Evolutionary conservation across 2,888 invertebrate species (phyloP), one percentile per base, ranked within the genome.

Genomic region (Andricus curvator): DNA sequence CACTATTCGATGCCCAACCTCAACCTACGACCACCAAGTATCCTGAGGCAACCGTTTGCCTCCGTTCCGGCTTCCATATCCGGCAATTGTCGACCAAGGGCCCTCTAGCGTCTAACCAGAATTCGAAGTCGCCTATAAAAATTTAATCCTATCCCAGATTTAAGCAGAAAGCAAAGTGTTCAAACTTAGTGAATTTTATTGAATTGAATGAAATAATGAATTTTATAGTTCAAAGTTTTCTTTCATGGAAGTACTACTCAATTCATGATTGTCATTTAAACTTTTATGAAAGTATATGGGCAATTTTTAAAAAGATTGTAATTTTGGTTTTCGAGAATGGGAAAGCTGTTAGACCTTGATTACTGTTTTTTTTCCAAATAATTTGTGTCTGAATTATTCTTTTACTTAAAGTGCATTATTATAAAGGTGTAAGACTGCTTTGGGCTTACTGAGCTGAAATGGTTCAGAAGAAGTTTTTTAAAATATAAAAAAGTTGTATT

Each of bases 1-100:
- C 78, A 81, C 81, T 78, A 82, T 83, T 81, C 86, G 82, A 79
- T 84, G 85, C 85, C 83, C 86, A 84, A 86, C 88, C 85, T 81
- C 84, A 85, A 86, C 85, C 82, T 80, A 79, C 86, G 84, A 82
- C 83, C 85, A 64, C 82, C 83, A 29, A 83, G 80, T 82, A 83
- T 84, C 84, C 78, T 83, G 79, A 78, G 68, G 80, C 81, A 81
- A 78, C 20, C n/a, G 17, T 22, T 60, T 62, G 29, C 64, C 22
- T 67, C 41, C 67, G 41, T 41, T 44, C 22, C n/a, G 41, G 22
- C 22, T 41, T 41, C 44, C 67, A 67, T 22, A 67, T 67, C 22
- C n/a, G 41, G 6, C 22, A 25, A 68, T 48, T 68, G 22, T 68
- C 17, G 17, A 25, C 68, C 48, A 48, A 68, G 6, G 68, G 44